A percentile compares a stretch with the other conserved stretches of the same genome.
phyloP scores from a whole-genome alignment of 2,113 vertebrate genomes.

The Apistogramma diplotaenia region DNA sequence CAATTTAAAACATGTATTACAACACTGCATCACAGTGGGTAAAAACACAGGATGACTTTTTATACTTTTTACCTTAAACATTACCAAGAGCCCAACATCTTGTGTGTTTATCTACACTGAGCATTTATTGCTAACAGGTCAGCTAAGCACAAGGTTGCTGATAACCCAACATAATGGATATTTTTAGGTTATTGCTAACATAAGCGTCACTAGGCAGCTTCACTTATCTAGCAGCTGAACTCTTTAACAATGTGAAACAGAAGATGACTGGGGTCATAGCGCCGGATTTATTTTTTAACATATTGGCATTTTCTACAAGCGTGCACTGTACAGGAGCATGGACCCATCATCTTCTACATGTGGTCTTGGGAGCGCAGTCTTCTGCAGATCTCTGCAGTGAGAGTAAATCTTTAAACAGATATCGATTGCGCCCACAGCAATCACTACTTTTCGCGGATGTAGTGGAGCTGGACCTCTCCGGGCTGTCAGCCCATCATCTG shows the following conservation, averaged over 20 bases:
- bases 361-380: neutral
- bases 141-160: conserved; percentile 11
- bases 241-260: conserved; percentile 48
- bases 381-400: neutral
- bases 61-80: neutral
- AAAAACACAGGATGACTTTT: neutral
- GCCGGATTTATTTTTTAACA: neutral
- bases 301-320: neutral
- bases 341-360: neutral
- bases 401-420: conserved; percentile 1
- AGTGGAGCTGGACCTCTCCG: neutral
- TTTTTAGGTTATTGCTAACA: conserved; percentile 58
- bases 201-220: conserved; percentile 12
- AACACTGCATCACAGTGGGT: neutral
- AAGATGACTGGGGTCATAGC: conserved; percentile 9
- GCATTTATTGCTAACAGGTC: neutral
- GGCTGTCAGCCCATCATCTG: neutral
- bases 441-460: neutral
- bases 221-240: conserved; percentile 51
- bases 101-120: neutral
- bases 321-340: neutral
- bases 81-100: neutral
- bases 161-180: conserved; percentile 43
- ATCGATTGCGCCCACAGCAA: neutral
- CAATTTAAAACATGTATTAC: neutral